Base-by-base conservation (phyloP, 2,888 invertebrate species). In the Zeuzera pyrina region DNA sequence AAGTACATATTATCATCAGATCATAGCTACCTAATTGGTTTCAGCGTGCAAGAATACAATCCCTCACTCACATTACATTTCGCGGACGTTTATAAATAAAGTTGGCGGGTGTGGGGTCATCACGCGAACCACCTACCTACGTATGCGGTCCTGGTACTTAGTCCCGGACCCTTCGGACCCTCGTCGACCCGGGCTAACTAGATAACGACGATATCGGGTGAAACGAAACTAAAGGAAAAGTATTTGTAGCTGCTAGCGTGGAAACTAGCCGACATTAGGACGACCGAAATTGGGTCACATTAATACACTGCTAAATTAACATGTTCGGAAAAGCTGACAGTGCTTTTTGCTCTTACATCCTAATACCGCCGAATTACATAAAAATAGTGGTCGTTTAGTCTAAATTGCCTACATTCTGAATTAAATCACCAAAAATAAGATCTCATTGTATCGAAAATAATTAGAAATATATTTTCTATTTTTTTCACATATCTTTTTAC, bases 111-210 rank as follows among this genome's bases (percentile, higher is more conserved):
- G 46, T 47, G 44, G 39, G n/a, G 32, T 42, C 42, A 37, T 38
- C 57, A 55, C 53, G 52, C 55, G 43, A 51, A 38, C 50, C 47
- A 34, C 57, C 66, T 62, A 57, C 68, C 66, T 56, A 60, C 61
- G 56, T 60, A 60, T 63, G 68, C 52, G 54, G 60, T 59, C 61
- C 67, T 62, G 63, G 60, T 70, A 64, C 67, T 65, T 65, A 61
- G 60, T 47, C 59, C 54, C 64, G 56, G 65, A 65, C 70, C 74
- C 72, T 70, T 70, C 69, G 71, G 66, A 79, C 81, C 81, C 78
- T 78, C 70, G 79, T 79, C 77, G 73, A 68, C 72, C 74, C 72
- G 55, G 61, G 61, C 78, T 79, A 81, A 79, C 79, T 73, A 78
- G 79, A 81, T 81, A 83, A 79, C 74, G 65, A 64, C 76, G 73